Conservation (phyloP, 2,113 vertebrate genomes). For the Nyctibius bracteatus region DNA sequence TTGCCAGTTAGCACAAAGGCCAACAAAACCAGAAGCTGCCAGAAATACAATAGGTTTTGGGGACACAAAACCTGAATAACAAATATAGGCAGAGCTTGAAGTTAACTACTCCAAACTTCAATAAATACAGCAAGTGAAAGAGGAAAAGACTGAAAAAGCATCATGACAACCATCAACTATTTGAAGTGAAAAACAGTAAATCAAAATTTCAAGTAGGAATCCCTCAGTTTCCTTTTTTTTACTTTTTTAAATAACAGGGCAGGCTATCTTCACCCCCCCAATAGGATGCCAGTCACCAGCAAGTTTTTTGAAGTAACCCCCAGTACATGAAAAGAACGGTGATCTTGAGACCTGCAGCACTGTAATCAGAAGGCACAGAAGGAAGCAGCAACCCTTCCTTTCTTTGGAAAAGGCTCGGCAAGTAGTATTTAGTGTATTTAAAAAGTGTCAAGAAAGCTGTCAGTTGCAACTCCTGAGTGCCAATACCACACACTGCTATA, state of each 20-base stretch:
- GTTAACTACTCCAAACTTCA: neutral
- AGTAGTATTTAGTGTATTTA: fast-evolving
- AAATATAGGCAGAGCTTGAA: neutral
- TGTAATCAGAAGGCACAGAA: neutral
- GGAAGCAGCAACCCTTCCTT: neutral
- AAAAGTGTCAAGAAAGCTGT: neutral
- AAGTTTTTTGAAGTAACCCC: neutral
- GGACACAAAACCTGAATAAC: neutral
- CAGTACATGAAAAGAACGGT: fast-evolving
- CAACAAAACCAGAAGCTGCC: neutral
- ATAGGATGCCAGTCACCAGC: neutral
- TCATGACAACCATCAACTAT: neutral
- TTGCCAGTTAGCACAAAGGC: neutral
- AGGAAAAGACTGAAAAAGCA: neutral
- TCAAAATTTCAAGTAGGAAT: neutral
- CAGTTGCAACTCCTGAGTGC: neutral
- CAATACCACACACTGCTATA: neutral
- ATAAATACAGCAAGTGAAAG: neutral
- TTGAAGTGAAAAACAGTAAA: neutral
- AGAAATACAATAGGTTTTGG: neutral
- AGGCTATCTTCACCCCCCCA: neutral
- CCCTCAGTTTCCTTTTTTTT: neutral
- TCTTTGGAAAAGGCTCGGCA: neutral
- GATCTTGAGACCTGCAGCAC: neutral
- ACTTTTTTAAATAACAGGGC: neutral